Base-by-base conservation (phyloP, 2,113 vertebrate species). In the Seriola dumerili region DNA sequence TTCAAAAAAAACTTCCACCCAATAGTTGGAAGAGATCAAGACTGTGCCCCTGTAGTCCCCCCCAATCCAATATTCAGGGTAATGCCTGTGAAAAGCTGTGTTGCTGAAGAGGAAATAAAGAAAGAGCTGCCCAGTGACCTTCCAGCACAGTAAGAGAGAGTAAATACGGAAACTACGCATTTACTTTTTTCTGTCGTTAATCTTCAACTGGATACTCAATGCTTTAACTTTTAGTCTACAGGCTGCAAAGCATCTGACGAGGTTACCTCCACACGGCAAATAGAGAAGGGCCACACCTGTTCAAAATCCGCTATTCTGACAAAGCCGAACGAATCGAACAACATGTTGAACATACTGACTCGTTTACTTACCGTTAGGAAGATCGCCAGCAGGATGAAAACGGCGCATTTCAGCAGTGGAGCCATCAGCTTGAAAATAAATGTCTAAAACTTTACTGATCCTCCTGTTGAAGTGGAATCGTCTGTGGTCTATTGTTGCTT, bases 331-430 rank as follows among this genome's bases (percentile, higher is more conserved):
- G 40, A 11, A 11, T 10, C 40, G 8, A 10, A 42, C 40, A 42
- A 42, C 40, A 42, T 42, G 40, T 42, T 42, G 10, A 2, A 10
- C 8, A 2, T 11, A 42, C 8, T 9, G 10, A 42, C 2, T 10
- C 40, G 17, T 5, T 34, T 36, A 85, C 93, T 93, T 16, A 94
- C 94, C 78, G 81, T 63, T 32, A 86, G 17, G 17, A 83, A 23
- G 36, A 42, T 48, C 17, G 44, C 40, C 42, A 94, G 67, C 10
- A 90, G 84, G 1, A 76, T 0, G 5, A 80, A 63, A n/a, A 86
- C 0, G 54, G 63, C 11, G 50, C 36, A 57, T 68, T 63, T 84
- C 62, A 65, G 62, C 76, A 79, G 62, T 3, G 46, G 46, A 55
- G 79, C 82, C 94, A 94, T 94, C 44, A 16, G 17, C 1, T 21